These are phyloP conservation scores for Leucoptera coffeella DNA, from an alignment of 2,888 invertebrate genomes.

Conservation along the genomic window DNA sequence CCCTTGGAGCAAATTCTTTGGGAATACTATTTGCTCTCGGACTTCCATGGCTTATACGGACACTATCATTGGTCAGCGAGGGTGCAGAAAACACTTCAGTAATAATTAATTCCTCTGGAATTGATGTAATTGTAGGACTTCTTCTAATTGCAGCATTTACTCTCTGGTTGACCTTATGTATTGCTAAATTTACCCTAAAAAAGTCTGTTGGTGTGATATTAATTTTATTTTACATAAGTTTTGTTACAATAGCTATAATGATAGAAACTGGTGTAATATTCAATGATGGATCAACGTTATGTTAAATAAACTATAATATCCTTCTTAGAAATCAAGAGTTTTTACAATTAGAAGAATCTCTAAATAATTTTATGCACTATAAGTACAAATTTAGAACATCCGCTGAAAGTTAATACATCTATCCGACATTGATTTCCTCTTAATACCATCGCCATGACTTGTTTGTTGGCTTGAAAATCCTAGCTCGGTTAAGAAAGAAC, in stretches of 20 bases:
- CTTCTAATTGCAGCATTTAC: slow-evolving; percentile 67
- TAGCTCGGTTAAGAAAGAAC: too few relatives aligned
- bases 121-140: slow-evolving; percentile 76
- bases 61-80: slow-evolving; percentile 43
- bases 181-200: slow-evolving; percentile 67
- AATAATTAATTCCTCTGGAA: slow-evolving; percentile 68
- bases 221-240: slow-evolving; percentile 59
- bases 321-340: too few relatives aligned
- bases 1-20: slow-evolving; percentile 78
- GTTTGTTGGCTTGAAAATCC: too few relatives aligned
- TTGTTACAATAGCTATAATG: slow-evolving; percentile 70
- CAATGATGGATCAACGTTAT: background rate
- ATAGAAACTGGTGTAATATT: slow-evolving; percentile 71
- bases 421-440: too few relatives aligned
- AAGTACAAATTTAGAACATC: too few relatives aligned
- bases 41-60: slow-evolving; percentile 78
- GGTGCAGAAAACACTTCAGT: slow-evolving; percentile 47
- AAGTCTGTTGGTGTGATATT: slow-evolving; percentile 63
- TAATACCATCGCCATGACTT: too few relatives aligned
- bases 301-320: too few relatives aligned
- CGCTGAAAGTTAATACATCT: too few relatives aligned
- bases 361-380: too few relatives aligned
- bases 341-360: too few relatives aligned
- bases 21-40: slow-evolving; percentile 79
- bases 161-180: slow-evolving; percentile 61